Evolutionary conservation across 2,888 invertebrate genomes (phyloP), one percentile per base, ranked within the genome.

Genomic region (Mantis religiosa): DNA sequence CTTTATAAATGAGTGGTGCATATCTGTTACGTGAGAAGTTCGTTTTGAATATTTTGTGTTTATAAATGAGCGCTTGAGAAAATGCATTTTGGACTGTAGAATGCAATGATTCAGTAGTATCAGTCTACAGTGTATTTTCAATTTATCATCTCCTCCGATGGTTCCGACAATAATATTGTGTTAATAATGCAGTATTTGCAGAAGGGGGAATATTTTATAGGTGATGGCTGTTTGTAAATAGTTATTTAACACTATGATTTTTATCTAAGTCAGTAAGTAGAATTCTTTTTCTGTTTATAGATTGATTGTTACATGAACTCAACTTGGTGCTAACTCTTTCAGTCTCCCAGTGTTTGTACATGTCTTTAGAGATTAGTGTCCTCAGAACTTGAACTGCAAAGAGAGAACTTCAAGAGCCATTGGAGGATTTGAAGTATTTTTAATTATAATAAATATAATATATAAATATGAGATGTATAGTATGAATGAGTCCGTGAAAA

Each of bases 91-190:
- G 82, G 30, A 30, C 54, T 34, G 28, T 85, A 34, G 71, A 88
- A 82, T 41, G 34, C 84, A 85, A 83, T 88, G 6, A 83, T 54
- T 84, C 28, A 34, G 34, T 41, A 41, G 20, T 71, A 41, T 87
- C 84, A 89, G 89, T 90, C 88, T 88, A 71, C 89, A 84, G 83
- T 89, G 89, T 88, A 89, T 90, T 90, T 90, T 90, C 89, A 83
- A 83, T 86, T 88, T 28, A 85, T 87, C 90, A 90, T 90, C 90
- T 90, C 90, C 90, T 90, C 90, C 90, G 90, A 88, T 90, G 90
- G 90, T 90, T 90, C 54, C 87, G 82, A 89, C 71, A 84, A 54
- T 47, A 54, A 85, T 81, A 54, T 83, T 87, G 87, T 83, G 41
- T 82, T 86, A 54, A 84, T 85, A 84, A 88, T 83, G 71, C 85